Percentiles rank a stretch among this genome's conserved stretches.
These are phyloP conservation scores for Pangasius sanitwongsei DNA, from an alignment of 2,797 vertebrate genomes.

Conservation along the genomic window DNA sequence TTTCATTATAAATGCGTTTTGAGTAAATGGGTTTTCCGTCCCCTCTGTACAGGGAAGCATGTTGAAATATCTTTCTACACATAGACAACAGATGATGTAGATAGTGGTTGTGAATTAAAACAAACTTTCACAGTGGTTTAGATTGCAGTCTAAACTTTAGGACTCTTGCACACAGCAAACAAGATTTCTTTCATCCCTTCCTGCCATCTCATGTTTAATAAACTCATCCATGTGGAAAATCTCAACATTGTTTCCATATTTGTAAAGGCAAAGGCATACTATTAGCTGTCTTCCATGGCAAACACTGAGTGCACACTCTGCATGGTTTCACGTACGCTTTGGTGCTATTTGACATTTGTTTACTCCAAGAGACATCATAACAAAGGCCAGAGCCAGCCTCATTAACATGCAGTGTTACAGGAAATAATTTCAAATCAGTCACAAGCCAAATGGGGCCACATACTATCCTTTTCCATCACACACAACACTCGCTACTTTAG, in stretches of 20 bases:
- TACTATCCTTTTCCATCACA: background rate
- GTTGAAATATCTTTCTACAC: background rate
- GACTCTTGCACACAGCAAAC: background rate
- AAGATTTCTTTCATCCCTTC: background rate
- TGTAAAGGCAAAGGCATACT: background rate
- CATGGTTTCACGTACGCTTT: conserved; percentile 5
- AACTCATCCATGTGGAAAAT: conserved; percentile 6
- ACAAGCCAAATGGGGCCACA: background rate
- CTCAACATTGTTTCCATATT: conserved; percentile 15
- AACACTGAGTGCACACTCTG: background rate
- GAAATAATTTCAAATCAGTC: conserved; percentile 9
- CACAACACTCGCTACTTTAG: background rate
- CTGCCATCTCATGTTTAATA: conserved; percentile 11
- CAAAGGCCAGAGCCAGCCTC: background rate
- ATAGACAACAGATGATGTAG: background rate
- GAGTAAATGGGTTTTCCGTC: background rate
- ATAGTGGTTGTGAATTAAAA: conserved; percentile 10
- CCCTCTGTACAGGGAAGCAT: background rate
- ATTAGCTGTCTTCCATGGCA: background rate
- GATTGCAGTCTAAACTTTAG: background rate
- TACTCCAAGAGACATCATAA: conserved; percentile 15
- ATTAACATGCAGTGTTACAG: conserved; percentile 17
- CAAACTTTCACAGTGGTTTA: conserved; percentile 24
- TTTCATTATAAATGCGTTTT: background rate
- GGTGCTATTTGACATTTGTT: background rate